phyloP scores from a whole-genome alignment of 2,888 invertebrate genomes.

The Hermaeophaga mercurialis region DNA sequence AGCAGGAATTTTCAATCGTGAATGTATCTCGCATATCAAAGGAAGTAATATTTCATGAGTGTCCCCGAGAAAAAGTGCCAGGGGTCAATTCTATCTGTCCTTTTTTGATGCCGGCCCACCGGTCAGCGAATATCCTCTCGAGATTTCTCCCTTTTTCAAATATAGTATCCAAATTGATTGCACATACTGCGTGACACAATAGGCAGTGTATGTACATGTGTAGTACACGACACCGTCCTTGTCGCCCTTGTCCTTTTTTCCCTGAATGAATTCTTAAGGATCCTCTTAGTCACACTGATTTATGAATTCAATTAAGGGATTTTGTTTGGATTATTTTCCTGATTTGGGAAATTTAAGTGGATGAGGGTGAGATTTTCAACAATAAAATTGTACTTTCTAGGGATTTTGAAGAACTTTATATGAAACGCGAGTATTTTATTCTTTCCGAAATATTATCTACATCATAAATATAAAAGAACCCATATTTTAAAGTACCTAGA shows the following conservation, averaged over 20 bases:
- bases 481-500: no score
- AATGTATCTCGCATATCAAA: constrained; percentile 57
- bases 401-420: no score
- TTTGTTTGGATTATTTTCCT: constrained; percentile 18
- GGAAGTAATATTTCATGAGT: constrained; percentile 58
- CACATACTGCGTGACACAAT: constrained; percentile 56
- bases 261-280: constrained; percentile 34
- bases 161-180: constrained; percentile 59
- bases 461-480: no score
- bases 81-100: constrained; percentile 53
- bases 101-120: constrained; percentile 52
- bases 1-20: constrained; percentile 49
- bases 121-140: constrained; percentile 52
- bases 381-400: background rate
- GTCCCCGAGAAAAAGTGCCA: constrained; percentile 40
- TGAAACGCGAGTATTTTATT: no score
- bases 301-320: constrained; percentile 33
- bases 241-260: constrained; percentile 34
- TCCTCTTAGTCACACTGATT: constrained; percentile 33
- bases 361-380: constrained; percentile 1
- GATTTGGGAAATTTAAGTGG: constrained; percentile 14
- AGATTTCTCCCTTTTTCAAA: constrained; percentile 42
- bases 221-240: constrained; percentile 27
- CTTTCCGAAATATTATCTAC: no score
- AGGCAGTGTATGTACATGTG: constrained; percentile 37